Conservation (phyloP, 2,797 vertebrate genomes). For the Ispidina picta region DNA sequence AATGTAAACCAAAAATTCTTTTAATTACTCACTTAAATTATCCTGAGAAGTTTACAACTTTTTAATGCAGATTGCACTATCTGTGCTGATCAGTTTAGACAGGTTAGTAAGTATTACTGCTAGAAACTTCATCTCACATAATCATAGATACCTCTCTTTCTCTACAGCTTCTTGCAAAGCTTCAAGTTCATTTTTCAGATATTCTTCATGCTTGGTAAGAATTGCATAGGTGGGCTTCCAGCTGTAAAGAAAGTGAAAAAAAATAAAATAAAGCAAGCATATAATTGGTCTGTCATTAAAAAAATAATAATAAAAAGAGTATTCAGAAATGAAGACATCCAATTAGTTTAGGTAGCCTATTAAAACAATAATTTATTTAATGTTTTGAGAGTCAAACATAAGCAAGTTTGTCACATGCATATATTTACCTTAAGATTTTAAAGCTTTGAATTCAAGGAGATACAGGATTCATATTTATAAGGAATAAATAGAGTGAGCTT, state of each 20-base stretch:
- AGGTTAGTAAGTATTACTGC: not conserved
- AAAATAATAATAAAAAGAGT: not conserved
- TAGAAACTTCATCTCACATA: not conserved
- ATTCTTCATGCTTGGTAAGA: conserved; percentile 78
- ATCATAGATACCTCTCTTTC: conserved; percentile 77
- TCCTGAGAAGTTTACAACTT: not conserved
- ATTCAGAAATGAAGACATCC: conserved; percentile 2
- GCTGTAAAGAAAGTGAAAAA: conserved; percentile 55
- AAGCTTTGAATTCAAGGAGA: not conserved
- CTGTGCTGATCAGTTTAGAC: not conserved
- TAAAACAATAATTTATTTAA: not conserved
- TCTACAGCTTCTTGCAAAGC: conserved; percentile 69
- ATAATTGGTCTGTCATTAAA: not conserved
- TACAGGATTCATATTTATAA: not conserved
- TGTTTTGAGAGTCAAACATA: not conserved
- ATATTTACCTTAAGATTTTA: not conserved
- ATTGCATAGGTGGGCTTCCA: conserved; percentile 76
- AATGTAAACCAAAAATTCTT: not conserved
- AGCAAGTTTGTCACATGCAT: not conserved
- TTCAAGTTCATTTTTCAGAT: conserved; percentile 70
- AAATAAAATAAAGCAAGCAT: not conserved
- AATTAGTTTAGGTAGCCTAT: not conserved
- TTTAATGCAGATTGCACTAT: not conserved
- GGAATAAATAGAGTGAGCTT: not conserved
- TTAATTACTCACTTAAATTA: not conserved